Base-by-base conservation (phyloP, 2,113 vertebrate species). In the Microtus pennsylvanicus region DNA sequence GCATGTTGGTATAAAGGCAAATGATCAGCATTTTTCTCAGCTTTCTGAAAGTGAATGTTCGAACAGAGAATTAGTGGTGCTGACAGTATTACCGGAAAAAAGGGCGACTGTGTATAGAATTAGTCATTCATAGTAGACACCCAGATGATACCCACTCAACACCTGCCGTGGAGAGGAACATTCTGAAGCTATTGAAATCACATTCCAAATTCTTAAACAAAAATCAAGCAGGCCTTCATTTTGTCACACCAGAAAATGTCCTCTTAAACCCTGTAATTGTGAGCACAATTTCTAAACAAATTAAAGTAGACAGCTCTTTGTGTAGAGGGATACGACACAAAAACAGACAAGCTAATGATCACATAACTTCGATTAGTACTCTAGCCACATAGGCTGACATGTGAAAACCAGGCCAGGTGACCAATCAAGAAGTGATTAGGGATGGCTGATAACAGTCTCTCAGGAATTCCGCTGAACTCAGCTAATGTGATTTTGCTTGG, bases 381-480 rank as follows among this genome's bases (percentile, higher is more conserved):
- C 0, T 16, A 82, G 72, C 5, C 5, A 19, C 17, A 45, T 17
- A 42, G 89, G 87, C 58, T 45, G 91, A 96, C 88, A 80, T 87
- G 16, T 86, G 80, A 88, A 52, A 82, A 89, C 91, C 90, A 13
- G 70, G 80, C 52, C 77, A 95, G 77, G 67, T 75, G 87, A 93
- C 87, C 45, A 70, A 74, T 89, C 35, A 52, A 91, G 45, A 94
- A 87, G 35, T 42, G 55, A 78, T 80, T 78, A 86, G 42, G 74
- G 21, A 92, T 63, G 28, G 61, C 75, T 4, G 2, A 33, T 94
- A 94, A 87, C 61, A 61, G 30, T 95, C 87, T 94, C 63, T 81
- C 30, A 26, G 33, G 74, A 95, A 86, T 93, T 90, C 96, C 95
- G 77, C 80, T 96, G 93, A 97, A 61, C 90, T 96, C 88, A 98